phyloP scores from a whole-genome alignment of 1,140 invertebrate genomes.

The Drosophila obscura region DNA sequence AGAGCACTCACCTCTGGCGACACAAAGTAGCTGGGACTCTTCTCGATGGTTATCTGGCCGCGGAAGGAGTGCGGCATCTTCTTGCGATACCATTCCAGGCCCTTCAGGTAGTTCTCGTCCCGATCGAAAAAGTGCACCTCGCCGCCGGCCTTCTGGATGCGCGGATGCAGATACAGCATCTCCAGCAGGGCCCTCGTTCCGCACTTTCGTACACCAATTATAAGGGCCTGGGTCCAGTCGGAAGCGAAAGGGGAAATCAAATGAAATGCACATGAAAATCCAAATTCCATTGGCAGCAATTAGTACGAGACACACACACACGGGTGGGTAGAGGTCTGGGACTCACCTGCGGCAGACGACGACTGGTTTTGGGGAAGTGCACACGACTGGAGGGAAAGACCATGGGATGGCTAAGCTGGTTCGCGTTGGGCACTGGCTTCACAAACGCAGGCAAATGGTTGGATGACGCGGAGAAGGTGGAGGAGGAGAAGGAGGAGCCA shows the following conservation, averaged over 20 bases:
- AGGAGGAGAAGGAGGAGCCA: slow-evolving; percentile 15
- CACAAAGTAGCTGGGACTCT: slow-evolving; percentile 98
- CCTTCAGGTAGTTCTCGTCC: slow-evolving; percentile 94
- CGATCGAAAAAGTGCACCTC: slow-evolving; percentile 98
- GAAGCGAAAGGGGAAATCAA: slow-evolving; percentile 19
- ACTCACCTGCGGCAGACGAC: slow-evolving; percentile 86
- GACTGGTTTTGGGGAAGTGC: slow-evolving; percentile 84
- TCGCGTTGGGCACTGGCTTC: slow-evolving; percentile 68
- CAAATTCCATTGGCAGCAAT: slow-evolving; percentile 57
- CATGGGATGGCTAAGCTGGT: slow-evolving; percentile 82
- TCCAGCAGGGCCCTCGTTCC: slow-evolving; percentile 96
- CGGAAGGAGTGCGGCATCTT: slow-evolving; percentile 96
- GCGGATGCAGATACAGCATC: slow-evolving; percentile 96
- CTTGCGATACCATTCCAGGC: slow-evolving; percentile 95
- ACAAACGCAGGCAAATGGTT: slow-evolving; percentile 74
- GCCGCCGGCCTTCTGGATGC: slow-evolving; percentile 95
- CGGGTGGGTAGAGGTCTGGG: too few relatives aligned
- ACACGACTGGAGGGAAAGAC: slow-evolving; percentile 84
- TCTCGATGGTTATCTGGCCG: slow-evolving; percentile 97
- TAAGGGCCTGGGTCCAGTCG: slow-evolving; percentile 88
- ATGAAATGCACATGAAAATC: slow-evolving; percentile 43
- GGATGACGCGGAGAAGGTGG: slow-evolving; percentile 8
- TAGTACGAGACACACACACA: slow-evolving; percentile 29
- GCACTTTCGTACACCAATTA: slow-evolving; percentile 97
- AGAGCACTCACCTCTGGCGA: slow-evolving; percentile 92